phyloP scores from a whole-genome alignment of 2,888 invertebrate genomes.

The Lasioglossum calceatum region DNA sequence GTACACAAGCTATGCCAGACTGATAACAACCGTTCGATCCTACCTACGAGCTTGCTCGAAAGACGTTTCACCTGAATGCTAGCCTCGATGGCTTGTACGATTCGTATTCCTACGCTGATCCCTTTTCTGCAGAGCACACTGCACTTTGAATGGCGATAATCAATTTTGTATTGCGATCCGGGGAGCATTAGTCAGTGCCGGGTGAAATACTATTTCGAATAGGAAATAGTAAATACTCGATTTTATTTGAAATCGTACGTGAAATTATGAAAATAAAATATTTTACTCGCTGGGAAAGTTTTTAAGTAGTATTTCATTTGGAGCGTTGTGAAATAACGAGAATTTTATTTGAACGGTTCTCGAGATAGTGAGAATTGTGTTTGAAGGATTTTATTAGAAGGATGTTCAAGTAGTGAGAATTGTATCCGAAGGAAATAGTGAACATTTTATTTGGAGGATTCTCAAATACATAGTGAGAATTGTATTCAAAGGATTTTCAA shows the following conservation, averaged over 20 bases:
- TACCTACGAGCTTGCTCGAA: background rate
- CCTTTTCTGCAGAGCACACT: too few relatives aligned
- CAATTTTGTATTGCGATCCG: too few relatives aligned
- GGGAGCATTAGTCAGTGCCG: background rate
- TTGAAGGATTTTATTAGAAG: too few relatives aligned
- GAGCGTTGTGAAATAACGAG: too few relatives aligned
- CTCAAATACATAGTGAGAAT: too few relatives aligned
- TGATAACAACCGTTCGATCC: background rate
- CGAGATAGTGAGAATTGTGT: too few relatives aligned
- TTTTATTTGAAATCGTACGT: background rate
- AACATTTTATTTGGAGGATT: too few relatives aligned
- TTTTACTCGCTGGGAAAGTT: background rate
- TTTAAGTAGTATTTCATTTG: background rate
- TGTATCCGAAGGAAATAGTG: too few relatives aligned
- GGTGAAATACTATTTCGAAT: background rate
- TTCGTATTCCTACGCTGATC: background rate
- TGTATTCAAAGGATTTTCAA: too few relatives aligned
- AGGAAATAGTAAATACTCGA: background rate
- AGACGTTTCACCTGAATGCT: background rate
- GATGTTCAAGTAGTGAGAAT: too few relatives aligned
- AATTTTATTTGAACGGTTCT: too few relatives aligned
- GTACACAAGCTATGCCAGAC: background rate
- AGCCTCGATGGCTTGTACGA: background rate
- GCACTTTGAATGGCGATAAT: too few relatives aligned
- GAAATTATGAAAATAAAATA: background rate